Evolutionary conservation across 1,140 invertebrate genomes (phyloP).

Genomic region (Leptopilina clavipes): DNA sequence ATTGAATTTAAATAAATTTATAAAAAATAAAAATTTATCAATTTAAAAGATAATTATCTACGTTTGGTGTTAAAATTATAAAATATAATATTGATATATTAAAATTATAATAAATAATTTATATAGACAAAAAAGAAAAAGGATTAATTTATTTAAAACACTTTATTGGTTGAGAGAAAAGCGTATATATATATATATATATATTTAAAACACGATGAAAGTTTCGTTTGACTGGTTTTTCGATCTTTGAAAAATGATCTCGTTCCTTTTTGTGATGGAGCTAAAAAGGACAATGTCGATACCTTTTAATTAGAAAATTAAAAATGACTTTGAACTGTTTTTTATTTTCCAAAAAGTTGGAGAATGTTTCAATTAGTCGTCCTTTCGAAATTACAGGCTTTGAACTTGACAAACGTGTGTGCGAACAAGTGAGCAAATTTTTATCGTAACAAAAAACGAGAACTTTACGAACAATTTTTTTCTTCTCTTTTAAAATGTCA

Average conservation of each 20-base stretch:
- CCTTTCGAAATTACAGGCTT: neutral
- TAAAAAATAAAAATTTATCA: too few species aligned
- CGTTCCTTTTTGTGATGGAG: neutral
- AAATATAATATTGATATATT: too few species aligned
- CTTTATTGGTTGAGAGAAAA: too few species aligned
- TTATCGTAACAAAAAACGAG: neutral
- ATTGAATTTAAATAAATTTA: too few species aligned
- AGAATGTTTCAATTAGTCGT: neutral
- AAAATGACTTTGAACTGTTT: neutral
- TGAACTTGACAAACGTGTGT: neutral
- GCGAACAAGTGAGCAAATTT: neutral
- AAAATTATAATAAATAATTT: too few species aligned
- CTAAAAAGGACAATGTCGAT: neutral
- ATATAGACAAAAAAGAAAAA: too few species aligned
- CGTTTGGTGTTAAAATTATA: too few species aligned
- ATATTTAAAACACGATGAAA: too few species aligned
- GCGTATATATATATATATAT: too few species aligned
- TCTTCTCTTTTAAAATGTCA: neutral
- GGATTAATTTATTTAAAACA: too few species aligned
- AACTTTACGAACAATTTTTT: neutral
- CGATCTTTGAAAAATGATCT: neutral
- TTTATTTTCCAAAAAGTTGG: neutral
- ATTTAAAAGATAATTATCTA: too few species aligned
- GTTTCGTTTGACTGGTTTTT: neutral
- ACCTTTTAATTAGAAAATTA: neutral